Evolutionary conservation across 1,140 invertebrate genomes (phyloP), one percentile per base, ranked within the genome.

Genomic region (Dinothrombium tinctorium): DNA sequence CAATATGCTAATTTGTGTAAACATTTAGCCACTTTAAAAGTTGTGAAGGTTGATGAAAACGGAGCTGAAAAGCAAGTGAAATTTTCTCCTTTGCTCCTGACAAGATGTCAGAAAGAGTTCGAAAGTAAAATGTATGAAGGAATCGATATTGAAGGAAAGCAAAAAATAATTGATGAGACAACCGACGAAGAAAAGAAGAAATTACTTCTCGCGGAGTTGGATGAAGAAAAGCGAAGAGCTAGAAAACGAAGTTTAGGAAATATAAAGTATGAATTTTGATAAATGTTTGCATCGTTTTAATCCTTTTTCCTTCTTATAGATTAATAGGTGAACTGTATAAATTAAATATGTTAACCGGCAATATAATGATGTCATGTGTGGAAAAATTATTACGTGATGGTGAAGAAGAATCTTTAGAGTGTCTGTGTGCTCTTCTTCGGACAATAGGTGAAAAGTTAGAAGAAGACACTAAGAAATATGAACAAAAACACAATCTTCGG

Each of bases 271-370:
- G n/a, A n/a, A n/a, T n/a, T n/a, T n/a, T n/a, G n/a, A n/a, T n/a
- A n/a, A n/a, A n/a, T n/a, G n/a, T n/a, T n/a, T n/a, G n/a, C n/a
- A n/a, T n/a, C n/a, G n/a, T n/a, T n/a, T n/a, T n/a, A n/a, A n/a
- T n/a, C n/a, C n/a, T n/a, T n/a, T n/a, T n/a, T n/a, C n/a, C n/a
- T n/a, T n/a, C n/a, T n/a, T n/a, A n/a, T n/a, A 69, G 74, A 45
- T 74, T 82, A 61, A 72, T 77, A 63, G 83, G 82, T 44, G 89
- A 94, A 63, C 62, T 94, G 8, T 95, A 77, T 54, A 94, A 89
- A 60, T 68, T 84, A 49, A 70, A 73, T 44, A 87, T 95, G 74
- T 60, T 95, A 21, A 87, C 76, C 1, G 65, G 69, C 1, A 76
- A 73, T 49, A 92, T 92, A 47, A 94, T 94, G 74, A 68, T 75